These are phyloP conservation scores for Clupea harengus DNA, from an alignment of 2,113 vertebrate genomes.

Conservation along the genomic window DNA sequence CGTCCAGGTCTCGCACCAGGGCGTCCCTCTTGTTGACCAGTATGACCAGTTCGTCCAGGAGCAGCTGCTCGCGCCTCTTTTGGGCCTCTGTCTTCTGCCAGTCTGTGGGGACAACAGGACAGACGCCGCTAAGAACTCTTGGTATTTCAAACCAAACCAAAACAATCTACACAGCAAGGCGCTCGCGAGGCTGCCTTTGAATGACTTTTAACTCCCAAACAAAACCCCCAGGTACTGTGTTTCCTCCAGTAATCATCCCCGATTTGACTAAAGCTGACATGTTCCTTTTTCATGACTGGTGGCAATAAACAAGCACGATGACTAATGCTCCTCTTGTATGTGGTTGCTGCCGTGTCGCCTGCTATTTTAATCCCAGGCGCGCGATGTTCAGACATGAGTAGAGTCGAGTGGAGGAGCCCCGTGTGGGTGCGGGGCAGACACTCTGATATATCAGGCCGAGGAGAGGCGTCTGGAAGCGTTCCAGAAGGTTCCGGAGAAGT, in stretches of 20 bases:
- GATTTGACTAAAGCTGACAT: not conserved
- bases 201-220: not conserved
- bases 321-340: not conserved
- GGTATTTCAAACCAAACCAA: not conserved
- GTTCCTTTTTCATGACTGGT: not conserved
- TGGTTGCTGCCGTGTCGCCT: not conserved
- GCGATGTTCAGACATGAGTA: not conserved
- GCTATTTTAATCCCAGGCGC: not conserved
- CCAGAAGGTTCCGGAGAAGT: not conserved
- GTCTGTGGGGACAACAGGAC: slow-evolving; percentile 68
- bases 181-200: not conserved
- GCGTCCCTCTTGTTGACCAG: slow-evolving; percentile 96
- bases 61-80: slow-evolving; percentile 91
- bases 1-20: slow-evolving; percentile 91
- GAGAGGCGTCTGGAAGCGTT: not conserved
- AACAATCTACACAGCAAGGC: not conserved
- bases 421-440: not conserved
- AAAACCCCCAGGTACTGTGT: not conserved
- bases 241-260: not conserved
- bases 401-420: not conserved
- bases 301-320: not conserved
- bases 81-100: slow-evolving; percentile 99
- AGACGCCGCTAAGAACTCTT: slow-evolving; percentile 12
- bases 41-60: slow-evolving; percentile 93
- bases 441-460: not conserved